Base-by-base conservation (phyloP, 2,113 vertebrate species). In the Eupsittula cactorum region DNA sequence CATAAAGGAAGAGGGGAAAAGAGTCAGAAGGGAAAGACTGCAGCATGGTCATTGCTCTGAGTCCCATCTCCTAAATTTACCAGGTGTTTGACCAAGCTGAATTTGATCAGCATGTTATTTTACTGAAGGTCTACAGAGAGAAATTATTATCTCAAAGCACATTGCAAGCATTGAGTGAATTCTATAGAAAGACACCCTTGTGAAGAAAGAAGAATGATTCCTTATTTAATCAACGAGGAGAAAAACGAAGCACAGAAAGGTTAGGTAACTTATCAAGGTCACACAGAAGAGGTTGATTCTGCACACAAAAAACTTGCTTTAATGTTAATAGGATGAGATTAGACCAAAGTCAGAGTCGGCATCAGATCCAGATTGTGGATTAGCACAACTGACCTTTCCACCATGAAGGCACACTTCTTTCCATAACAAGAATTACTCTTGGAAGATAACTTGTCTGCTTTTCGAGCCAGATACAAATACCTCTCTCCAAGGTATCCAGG, bases 221-320 rank as follows among this genome's bases (percentile, higher is more conserved):
- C 42, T 86, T 73, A 69, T 91, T 92, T 85, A 91, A 73, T 70
- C 44, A 73, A 65, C 46, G 44, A 64, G 27, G 39, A 59, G 37
- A 27, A 94, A 91, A 95, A 69, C 18, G 28, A 87, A 90, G 41
- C 57, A 41, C 63, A 59, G 46, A 75, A 81, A 91, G 21, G 49
- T 89, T 86, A 93, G 84, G 62, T 79, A 44, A 89, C 65, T 94
- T 63, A 88, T 76, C 74, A 88, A 93, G 70, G 86, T 96, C 84
- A 96, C 39, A 82, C 11, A 49, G n/a, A 93, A 83, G 27, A 75
- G 25, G 27, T n/a, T 49, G 60, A 67, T 80, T 62, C 67, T 71
- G 16, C 52, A 76, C 23, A 75, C 57, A 57, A 8, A 76, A 93
- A 88, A 65, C 25, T 79, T 65, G 13, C 52, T 86, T 82, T 81